A percentile compares a stretch with the other conserved stretches of the same genome.
phyloP scores from a whole-genome alignment of 2,797 vertebrate species.

The Gorsachius magnificus region DNA sequence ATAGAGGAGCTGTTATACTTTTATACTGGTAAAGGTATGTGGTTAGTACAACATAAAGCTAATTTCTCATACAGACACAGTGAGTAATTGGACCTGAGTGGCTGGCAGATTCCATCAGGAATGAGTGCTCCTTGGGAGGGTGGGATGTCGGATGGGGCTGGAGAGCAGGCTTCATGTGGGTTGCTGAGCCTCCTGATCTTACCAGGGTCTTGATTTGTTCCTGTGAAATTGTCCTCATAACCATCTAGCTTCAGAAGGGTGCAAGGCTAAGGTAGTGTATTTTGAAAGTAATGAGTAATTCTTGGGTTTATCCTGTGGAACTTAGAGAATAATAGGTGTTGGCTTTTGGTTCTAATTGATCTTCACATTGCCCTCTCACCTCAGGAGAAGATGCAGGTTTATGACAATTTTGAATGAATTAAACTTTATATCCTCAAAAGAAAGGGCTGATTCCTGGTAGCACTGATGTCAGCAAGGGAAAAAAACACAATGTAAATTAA shows the following conservation, averaged over 20 bases:
- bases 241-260: not conserved
- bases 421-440: not conserved
- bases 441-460: not conserved
- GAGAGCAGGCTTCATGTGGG: not conserved
- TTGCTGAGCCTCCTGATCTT: not conserved
- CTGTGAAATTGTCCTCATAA: not conserved
- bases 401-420: not conserved
- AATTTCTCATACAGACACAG: fast-evolving
- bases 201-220: not conserved
- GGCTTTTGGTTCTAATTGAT: not conserved
- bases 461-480: not conserved
- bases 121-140: not conserved
- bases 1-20: fast-evolving
- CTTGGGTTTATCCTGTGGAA: not conserved
- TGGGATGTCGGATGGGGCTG: not conserved
- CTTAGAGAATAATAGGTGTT: not conserved
- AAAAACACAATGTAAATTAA: not conserved
- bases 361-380: not conserved
- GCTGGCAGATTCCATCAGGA: not conserved
- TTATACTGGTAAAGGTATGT: fast-evolving
- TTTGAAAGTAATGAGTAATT: not conserved
- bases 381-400: not conserved
- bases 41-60: not conserved
- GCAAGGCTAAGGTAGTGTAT: not conserved
- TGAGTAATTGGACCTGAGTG: not conserved